Base-by-base conservation (phyloP, 1,140 invertebrate species). In the Rhagoletis zephyria region DNA sequence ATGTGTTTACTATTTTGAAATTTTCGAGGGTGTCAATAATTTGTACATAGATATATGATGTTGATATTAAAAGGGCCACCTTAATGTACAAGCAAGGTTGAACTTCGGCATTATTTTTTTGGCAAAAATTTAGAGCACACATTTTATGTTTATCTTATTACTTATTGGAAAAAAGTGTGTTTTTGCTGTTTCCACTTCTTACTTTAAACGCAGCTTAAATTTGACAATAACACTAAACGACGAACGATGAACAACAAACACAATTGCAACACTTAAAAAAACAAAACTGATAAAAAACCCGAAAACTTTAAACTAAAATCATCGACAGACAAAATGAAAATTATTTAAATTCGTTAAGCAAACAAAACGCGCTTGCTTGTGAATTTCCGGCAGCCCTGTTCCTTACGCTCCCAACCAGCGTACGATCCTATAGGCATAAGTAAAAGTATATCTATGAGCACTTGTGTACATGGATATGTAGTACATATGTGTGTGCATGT, bases 311-410 rank as follows among this genome's bases (percentile, higher is more conserved):
- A 81, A 7, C 16, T 59, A 81, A 77, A 81, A 81, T 81, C 74
- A 81, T 59, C 74, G 74, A 56, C 51, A 59, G 74, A 14, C 45
- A 6, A 51, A 7, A 81, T n/a, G 74, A 48, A 81, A 81, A 81
- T 56, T 81, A 81, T 81, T 81, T 81, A 81, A 81, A 81, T 81
- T 81, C 19, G 74, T 81, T 56, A 81, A 56, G 74, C 74, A 81
- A 81, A 81, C 74, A 81, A 81, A 51, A 42, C 45, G 74, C 74
- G 16, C n/a, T 56, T 59, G 74, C n/a, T 19, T n/a, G 45, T 6
- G 74, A 77, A 19, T 51, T 77, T 56, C n/a, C 74, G 45, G 3
- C 45, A 19, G 56, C 12, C 12, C 12, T 14, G 7, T 63, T 14
- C 61, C 61, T 63, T 1, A 14, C 61, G 1, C 61, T 30, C 30